Evolutionary conservation across 2,888 invertebrate genomes (phyloP).

Genomic region (Lampropteryx suffumata): DNA sequence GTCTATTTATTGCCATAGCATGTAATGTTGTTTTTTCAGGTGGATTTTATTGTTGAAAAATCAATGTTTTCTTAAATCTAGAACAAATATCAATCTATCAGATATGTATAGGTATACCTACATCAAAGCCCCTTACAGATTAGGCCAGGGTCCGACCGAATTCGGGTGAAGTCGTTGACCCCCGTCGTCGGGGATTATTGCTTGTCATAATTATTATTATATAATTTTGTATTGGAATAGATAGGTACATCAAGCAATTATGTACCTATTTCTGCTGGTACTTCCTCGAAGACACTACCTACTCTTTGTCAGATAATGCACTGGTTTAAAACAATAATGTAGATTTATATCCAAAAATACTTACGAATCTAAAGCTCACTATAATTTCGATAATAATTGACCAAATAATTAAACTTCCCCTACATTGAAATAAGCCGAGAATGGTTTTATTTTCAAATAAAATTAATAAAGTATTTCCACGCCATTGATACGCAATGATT

Average conservation of each 20-base stretch:
- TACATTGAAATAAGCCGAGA: constrained; percentile 59
- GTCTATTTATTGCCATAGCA: constrained; percentile 55
- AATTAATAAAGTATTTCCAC: constrained; percentile 45
- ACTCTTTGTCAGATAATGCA: constrained; percentile 1
- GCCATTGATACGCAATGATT: constrained; percentile 47
- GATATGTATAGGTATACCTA: too few species aligned
- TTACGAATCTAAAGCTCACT: constrained; percentile 44
- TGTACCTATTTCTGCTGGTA: too few species aligned
- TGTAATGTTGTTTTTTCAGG: constrained; percentile 3
- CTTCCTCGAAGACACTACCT: too few species aligned
- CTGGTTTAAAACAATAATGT: background rate
- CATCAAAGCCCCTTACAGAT: too few species aligned
- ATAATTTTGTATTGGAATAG: too few species aligned
- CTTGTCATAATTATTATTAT: too few species aligned
- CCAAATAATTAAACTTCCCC: constrained; percentile 42
- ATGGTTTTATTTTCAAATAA: constrained; percentile 45
- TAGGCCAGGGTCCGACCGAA: too few species aligned
- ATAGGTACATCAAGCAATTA: too few species aligned
- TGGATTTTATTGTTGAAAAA: background rate
- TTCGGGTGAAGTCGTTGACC: too few species aligned
- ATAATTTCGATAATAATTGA: constrained; percentile 58
- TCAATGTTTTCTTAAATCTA: background rate
- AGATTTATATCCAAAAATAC: background rate
- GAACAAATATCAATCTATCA: too few species aligned
- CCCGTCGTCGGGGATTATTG: too few species aligned